phyloP scores from a whole-genome alignment of 2,888 invertebrate genomes.

The Seira sanloemensis region DNA sequence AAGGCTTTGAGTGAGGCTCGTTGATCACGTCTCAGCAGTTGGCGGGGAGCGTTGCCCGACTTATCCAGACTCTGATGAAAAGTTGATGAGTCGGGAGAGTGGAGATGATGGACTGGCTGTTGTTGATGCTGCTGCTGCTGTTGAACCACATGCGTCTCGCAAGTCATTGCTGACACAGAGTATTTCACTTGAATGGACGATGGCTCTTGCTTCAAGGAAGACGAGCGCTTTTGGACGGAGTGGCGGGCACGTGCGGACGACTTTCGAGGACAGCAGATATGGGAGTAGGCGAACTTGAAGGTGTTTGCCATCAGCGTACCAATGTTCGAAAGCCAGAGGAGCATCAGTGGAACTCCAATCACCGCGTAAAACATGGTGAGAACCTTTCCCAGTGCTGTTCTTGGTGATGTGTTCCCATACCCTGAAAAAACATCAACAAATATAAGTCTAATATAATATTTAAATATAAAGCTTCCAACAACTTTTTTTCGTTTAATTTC shows the following conservation, averaged over 20 bases:
- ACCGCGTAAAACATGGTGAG: constrained; percentile 91
- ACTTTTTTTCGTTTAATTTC: not conserved
- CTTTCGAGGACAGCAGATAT: constrained; percentile 75
- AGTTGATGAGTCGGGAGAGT: constrained; percentile 75
- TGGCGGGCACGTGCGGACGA: constrained; percentile 50
- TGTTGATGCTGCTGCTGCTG: constrained; percentile 79
- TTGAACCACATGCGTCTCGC: constrained; percentile 75
- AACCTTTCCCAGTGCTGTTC: constrained; percentile 88
- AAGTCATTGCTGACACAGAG: constrained; percentile 69
- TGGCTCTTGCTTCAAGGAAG: constrained; percentile 64
- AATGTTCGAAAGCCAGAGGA: constrained; percentile 89
- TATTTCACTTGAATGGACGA: constrained; percentile 70
- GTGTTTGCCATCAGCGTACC: constrained; percentile 88
- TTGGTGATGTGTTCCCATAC: constrained; percentile 90
- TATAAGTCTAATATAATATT: not conserved
- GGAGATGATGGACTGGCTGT: constrained; percentile 77
- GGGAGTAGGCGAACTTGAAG: constrained; percentile 83
- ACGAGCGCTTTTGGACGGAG: constrained; percentile 68
- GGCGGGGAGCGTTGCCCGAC: constrained; percentile 72
- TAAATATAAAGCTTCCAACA: too few species aligned
- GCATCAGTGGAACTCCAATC: constrained; percentile 90
- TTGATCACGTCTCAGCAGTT: constrained; percentile 78
- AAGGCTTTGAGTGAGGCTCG: constrained; percentile 73
- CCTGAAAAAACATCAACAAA: constrained; percentile 80
- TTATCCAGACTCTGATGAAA: constrained; percentile 27